Evolutionary conservation across 2,113 vertebrate genomes (phyloP).

Genomic region (Spea multiplicata): DNA sequence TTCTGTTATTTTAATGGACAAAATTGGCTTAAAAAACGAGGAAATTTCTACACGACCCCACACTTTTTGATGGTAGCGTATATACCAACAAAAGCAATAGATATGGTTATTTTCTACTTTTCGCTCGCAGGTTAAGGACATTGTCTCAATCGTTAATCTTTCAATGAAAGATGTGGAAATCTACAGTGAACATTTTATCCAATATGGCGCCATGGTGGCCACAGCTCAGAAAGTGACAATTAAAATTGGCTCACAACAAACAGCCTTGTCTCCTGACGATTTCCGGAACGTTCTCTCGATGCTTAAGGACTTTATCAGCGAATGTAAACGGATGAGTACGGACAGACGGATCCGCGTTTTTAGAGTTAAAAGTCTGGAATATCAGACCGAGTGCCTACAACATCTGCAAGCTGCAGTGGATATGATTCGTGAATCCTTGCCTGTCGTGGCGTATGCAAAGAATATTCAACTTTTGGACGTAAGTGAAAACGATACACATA

Average conservation of each 20-base stretch:
- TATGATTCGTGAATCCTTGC: constrained; percentile 47
- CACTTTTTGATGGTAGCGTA: too few relatives aligned
- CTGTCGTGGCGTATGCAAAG: constrained; percentile 50
- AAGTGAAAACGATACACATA: constrained; percentile 17
- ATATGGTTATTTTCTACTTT: background rate
- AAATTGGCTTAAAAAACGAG: too few relatives aligned
- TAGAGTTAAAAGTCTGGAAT: constrained; percentile 51
- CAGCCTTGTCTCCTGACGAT: constrained; percentile 46
- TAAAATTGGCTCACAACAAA: constrained; percentile 37
- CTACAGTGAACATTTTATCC: constrained; percentile 51
- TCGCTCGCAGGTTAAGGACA: constrained; percentile 46
- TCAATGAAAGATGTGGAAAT: constrained; percentile 48
- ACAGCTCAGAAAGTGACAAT: constrained; percentile 50
- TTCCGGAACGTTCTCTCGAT: constrained; percentile 53
- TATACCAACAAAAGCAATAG: too few relatives aligned
- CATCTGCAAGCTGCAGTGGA: constrained; percentile 57
- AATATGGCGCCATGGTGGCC: constrained; percentile 53
- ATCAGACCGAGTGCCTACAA: constrained; percentile 57
- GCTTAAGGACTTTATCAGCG: constrained; percentile 46
- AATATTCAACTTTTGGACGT: constrained; percentile 57
- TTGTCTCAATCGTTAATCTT: constrained; percentile 50
- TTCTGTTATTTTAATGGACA: too few relatives aligned
- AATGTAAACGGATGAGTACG: constrained; percentile 49
- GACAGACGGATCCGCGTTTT: constrained; percentile 53
- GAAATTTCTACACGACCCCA: too few relatives aligned